These are phyloP conservation scores for Styela clava DNA, from an alignment of 23 tunicate species.

Conservation along the genomic window DNA sequence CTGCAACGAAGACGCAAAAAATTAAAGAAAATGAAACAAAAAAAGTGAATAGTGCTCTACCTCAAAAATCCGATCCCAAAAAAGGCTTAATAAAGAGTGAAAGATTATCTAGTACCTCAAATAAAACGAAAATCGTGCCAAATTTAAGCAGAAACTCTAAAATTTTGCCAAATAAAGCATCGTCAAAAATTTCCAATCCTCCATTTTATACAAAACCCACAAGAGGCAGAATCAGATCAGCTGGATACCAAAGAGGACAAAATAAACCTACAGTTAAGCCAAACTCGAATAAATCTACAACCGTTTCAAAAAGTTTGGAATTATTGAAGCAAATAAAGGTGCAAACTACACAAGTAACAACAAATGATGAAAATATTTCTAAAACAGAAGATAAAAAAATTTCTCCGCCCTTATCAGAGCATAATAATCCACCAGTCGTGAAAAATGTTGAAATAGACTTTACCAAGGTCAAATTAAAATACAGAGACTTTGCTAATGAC, in stretches of 20 bases:
- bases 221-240: not conserved
- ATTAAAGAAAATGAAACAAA: not conserved
- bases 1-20: not conserved
- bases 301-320: not conserved
- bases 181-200: not conserved
- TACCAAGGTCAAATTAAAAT: constrained; percentile 12
- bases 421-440: not conserved
- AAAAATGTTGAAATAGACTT: not conserved
- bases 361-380: not conserved
- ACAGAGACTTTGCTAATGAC: not conserved
- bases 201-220: not conserved
- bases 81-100: not conserved
- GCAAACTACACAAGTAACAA: not conserved
- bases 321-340: not conserved
- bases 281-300: not conserved
- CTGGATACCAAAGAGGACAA: not conserved
- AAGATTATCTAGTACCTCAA: not conserved
- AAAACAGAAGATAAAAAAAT: not conserved
- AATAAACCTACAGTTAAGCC: not conserved
- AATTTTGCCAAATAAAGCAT: not conserved
- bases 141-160: not conserved
- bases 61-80: not conserved
- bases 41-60: not conserved
- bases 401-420: not conserved
- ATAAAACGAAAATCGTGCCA: not conserved